Conservation (phyloP, 2,888 invertebrate genomes). For the Apodemia zela region DNA sequence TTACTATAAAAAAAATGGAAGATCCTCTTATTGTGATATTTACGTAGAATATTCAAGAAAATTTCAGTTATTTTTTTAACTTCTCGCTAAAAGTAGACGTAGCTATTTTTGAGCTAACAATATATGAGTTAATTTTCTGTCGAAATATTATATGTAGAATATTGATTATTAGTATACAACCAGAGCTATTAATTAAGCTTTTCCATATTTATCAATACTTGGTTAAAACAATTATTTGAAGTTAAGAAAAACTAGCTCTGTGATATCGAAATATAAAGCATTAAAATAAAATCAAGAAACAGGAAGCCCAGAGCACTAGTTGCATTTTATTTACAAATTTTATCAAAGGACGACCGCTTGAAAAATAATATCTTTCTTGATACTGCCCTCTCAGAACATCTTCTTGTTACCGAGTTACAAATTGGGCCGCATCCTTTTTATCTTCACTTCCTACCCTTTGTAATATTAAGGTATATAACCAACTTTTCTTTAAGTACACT, state of each 20-base stretch:
- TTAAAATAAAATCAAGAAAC: not conserved
- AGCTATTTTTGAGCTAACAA: too few species aligned
- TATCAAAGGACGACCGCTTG: not conserved
- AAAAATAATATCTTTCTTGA: slow-evolving; percentile 10
- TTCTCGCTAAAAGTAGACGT: too few species aligned
- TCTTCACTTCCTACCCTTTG: slow-evolving; percentile 16
- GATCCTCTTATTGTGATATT: too few species aligned
- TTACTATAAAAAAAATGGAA: too few species aligned
- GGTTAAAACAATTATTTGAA: too few species aligned
- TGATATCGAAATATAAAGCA: not conserved
- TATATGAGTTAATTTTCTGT: too few species aligned
- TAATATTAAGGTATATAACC: slow-evolving; percentile 16
- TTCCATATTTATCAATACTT: too few species aligned
- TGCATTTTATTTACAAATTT: slow-evolving; percentile 5
- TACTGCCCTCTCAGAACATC: slow-evolving; percentile 1
- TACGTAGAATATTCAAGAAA: too few species aligned
- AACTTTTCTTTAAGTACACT: slow-evolving; percentile 15
- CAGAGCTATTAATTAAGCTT: too few species aligned
- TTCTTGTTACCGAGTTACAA: slow-evolving; percentile 14
- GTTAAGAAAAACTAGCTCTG: not conserved
- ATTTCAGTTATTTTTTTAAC: too few species aligned
- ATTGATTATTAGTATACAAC: too few species aligned
- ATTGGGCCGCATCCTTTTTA: slow-evolving; percentile 16
- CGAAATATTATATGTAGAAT: too few species aligned
- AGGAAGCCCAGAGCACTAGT: not conserved